Base-by-base conservation (phyloP, 2,797 vertebrate genomes). In the Bovichtus variegatus region DNA sequence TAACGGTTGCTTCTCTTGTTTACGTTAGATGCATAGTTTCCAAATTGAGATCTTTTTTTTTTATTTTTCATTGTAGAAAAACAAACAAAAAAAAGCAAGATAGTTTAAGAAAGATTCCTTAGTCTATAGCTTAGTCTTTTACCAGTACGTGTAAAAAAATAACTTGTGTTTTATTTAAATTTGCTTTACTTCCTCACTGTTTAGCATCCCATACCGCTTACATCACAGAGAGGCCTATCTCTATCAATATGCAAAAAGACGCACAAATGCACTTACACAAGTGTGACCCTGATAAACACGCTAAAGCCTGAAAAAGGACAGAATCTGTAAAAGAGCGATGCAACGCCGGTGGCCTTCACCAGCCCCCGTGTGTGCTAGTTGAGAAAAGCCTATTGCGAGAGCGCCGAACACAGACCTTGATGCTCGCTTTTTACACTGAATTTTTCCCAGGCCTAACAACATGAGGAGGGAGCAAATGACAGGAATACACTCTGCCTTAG, bases 321-420 rank as follows among this genome's bases (percentile, higher is more conserved):
- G 36, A 61, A 23, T 58, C 62, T 58, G 29, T 36, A 50, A 72
- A 80, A 84, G 71, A 76, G 62, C 7, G 2, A 76, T 61, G 64
- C 34, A 69, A 67, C 50, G 21, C 13, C 15, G 2, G 16, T 29
- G 84, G 72, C 89, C 89, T 91, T 91, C 85, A 84, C 62, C 73
- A 76, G 76, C 77, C 65, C 70, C 51, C 15, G 0, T 2, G 29
- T 66, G 58, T 29, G 38, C 76, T 72, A 64, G 53, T 47, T 78
- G 74, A 81, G 86, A 80, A 76, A 72, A 71, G 73, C 66, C 66
- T 77, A 72, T 85, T 86, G 71, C 83, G 68, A 76, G 50, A 61
- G 53, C 8, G 2, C 51, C 11, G 13, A 76, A 36, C 69, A 71
- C 60, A 71, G 76, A 71, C 80, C 76, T 72, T 73, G 57, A 85